Percentiles rank a stretch among this genome's conserved stretches.
Evolutionary conservation across 2,888 invertebrate genomes (phyloP).

Genomic region (Cynaeus angustus): DNA sequence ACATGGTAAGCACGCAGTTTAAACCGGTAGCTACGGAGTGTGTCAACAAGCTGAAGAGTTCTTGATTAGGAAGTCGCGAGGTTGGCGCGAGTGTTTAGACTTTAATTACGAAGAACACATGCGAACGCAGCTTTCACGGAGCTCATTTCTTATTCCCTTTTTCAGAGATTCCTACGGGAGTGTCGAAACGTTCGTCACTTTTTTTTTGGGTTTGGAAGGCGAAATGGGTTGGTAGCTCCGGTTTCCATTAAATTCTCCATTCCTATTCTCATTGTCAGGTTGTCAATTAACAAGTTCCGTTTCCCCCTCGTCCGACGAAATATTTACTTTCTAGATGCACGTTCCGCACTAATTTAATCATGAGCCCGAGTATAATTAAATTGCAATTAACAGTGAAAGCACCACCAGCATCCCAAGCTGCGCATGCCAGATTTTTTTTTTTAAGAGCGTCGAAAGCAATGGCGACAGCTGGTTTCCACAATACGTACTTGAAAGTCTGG

Average conservation of each 20-base stretch:
- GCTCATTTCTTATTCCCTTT: conserved; percentile 47
- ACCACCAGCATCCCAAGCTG: background rate
- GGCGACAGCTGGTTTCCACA: conserved; percentile 55
- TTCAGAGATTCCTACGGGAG: background rate
- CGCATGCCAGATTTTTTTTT: conserved; percentile 22
- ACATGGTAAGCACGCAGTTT: conserved; percentile 37
- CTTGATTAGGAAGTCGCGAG: conserved; percentile 59
- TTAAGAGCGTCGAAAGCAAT: conserved; percentile 49
- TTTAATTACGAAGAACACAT: conserved; percentile 65
- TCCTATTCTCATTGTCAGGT: no score
- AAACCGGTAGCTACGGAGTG: conserved; percentile 55
- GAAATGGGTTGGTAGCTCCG: no score
- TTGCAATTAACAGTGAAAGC: conserved; percentile 55
- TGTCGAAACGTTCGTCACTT: background rate
- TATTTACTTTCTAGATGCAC: conserved; percentile 19
- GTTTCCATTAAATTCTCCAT: no score
- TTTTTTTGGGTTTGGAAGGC: no score
- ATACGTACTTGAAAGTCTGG: conserved; percentile 63
- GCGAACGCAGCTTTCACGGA: conserved; percentile 34
- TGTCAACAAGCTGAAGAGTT: conserved; percentile 60
- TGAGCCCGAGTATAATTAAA: conserved; percentile 51
- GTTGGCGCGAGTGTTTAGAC: conserved; percentile 62
- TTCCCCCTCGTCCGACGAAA: background rate
- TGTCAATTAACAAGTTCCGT: background rate
- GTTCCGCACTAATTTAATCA: conserved; percentile 35